Evolutionary conservation across 2,888 invertebrate species (phyloP), one percentile per base, ranked within the genome.

Genomic region (Sipunculus nudus): DNA sequence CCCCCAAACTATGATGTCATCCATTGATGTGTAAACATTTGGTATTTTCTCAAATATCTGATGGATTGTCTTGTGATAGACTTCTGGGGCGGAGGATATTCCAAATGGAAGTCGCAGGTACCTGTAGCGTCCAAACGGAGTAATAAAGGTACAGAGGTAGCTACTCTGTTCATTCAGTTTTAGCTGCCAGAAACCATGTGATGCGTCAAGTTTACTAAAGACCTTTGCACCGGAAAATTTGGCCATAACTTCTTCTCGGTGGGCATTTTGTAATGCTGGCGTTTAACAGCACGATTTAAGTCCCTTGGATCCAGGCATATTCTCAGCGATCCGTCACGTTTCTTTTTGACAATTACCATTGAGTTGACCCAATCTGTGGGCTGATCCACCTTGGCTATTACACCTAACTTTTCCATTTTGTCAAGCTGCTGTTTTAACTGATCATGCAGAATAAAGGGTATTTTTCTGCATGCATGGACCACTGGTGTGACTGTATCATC

Each of bases 311-410:
- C 73, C 10, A 71, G 19, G 38, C 68, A 73, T 8, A 70, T 48
- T 23, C 70, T 40, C 5, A 73, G 23, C 57, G 70, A 65, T 16
- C 68, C 69, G 43, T 59, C 62, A n/a, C n/a, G n/a, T 39, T 52
- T 41, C 53, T 66, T 65, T 43, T 60, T 32, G n/a, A 66, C 63
- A 40, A 61, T 48, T n/a, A 62, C 66, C 39, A 71, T 21, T 16
- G 54, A 61, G 54, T 53, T 70, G 8, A 71, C 71, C 72, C 73
- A 73, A 31, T 63, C 61, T 43, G 69, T 69, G 8, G 69, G 72
- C 39, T 69, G 59, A 47, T 54, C 52, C 8, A 72, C 61, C 57
- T 63, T 65, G 21, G n/a, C 35, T 19, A 72, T 68, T 8, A 70
- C 61, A 23, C 41, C 40, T 19, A 56, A 29, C 10, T 49, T 10